phyloP scores from a whole-genome alignment of 2,888 invertebrate genomes.

The Apantesis nais region DNA sequence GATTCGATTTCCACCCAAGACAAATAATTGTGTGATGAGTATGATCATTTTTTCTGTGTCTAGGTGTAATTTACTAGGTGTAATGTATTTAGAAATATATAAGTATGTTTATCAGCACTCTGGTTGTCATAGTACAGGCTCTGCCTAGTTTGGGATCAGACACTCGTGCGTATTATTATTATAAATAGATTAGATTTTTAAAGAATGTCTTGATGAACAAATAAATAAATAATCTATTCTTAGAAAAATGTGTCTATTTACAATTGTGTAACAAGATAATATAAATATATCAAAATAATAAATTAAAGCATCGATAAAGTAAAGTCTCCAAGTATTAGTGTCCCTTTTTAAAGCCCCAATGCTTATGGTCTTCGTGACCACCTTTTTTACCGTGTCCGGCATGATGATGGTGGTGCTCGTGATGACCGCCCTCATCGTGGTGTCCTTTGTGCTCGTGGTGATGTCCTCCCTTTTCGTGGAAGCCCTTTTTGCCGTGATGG shows the following conservation, averaged over 20 bases:
- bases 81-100: too few relatives aligned
- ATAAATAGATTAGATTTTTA: not conserved
- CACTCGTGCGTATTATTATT: too few relatives aligned
- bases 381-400: conserved; percentile 91
- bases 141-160: too few relatives aligned
- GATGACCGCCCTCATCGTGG: conserved; percentile 91
- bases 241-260: conserved; percentile 47
- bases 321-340: conserved; percentile 59
- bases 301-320: conserved; percentile 25
- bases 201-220: not conserved
- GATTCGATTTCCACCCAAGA: too few relatives aligned
- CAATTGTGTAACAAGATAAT: conserved; percentile 34
- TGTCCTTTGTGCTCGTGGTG: conserved; percentile 92
- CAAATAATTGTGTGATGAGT: too few relatives aligned
- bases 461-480: conserved; percentile 92
- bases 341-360: conserved; percentile 89
- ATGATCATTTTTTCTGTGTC: too few relatives aligned
- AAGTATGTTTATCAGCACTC: too few relatives aligned
- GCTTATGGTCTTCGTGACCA: conserved; percentile 91
- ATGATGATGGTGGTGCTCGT: conserved; percentile 91
- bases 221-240: not conserved
- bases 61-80: too few relatives aligned
- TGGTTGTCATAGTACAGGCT: too few relatives aligned
- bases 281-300: conserved; percentile 25
- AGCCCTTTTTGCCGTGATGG: conserved; percentile 92